Conservation (phyloP, 2,113 vertebrate genomes). For the Benitochromis conjunctus region DNA sequence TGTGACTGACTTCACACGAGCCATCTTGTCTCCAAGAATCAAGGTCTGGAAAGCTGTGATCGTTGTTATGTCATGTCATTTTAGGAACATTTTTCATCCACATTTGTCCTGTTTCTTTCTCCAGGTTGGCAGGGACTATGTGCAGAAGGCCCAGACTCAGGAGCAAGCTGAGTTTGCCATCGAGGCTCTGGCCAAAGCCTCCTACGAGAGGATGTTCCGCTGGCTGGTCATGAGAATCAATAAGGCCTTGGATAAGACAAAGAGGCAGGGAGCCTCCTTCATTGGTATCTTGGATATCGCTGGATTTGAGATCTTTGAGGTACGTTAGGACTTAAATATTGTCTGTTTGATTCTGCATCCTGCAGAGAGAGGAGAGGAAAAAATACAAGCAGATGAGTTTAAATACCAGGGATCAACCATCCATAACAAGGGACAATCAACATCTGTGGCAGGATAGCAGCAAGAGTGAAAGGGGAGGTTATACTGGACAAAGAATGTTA, state of each 20-base stretch:
- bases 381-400: not conserved
- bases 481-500: not conserved
- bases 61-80: not conserved
- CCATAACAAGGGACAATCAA: not conserved
- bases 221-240: constrained; percentile 97
- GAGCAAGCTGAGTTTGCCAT: constrained; percentile 98
- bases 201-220: constrained; percentile 96
- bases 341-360: not conserved
- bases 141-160: constrained; percentile 98
- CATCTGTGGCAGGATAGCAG: not conserved
- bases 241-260: constrained; percentile 97
- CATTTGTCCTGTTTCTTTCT: not conserved
- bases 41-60: constrained; percentile 70
- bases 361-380: not conserved
- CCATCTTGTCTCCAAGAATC: constrained; percentile 93
- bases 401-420: not conserved
- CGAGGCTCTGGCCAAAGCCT: constrained; percentile 95
- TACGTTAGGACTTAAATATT: constrained; percentile 45
- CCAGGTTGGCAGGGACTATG: constrained; percentile 88
- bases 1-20: constrained; percentile 93
- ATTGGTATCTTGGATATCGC: constrained; percentile 98
- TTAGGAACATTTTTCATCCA: not conserved
- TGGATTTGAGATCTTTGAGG: constrained; percentile 98
- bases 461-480: not conserved
- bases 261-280: constrained; percentile 95